Base-by-base conservation (phyloP, 1,140 invertebrate species). In the Microplitis demolitor region DNA sequence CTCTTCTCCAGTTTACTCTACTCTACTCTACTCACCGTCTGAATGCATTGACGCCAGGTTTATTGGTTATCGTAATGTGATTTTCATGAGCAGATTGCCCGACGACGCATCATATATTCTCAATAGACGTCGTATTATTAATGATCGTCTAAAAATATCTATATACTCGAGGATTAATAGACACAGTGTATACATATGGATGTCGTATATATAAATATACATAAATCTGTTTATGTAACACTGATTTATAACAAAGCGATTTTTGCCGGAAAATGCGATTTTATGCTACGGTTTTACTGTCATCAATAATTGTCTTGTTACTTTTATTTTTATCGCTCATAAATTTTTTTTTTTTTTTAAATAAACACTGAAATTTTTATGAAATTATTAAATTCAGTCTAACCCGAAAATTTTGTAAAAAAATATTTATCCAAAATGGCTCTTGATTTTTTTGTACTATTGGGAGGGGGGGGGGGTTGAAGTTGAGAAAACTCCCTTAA, bases 51-150 rank as follows among this genome's bases (percentile, higher is more conserved):
- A 37, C 70, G 66, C 54, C 58, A 56, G 16, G 78, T 78, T 72
- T 82, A 82, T 78, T 79, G 80, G 79, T 83, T 80, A 81, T 81
- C 77, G 78, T 86, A 84, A 86, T 86, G 78, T 75, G 79, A 84
- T 83, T 86, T 85, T 84, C 79, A 85, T 86, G 71, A 69, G 71
- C 66, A 73, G 69, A 69, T 77, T 60, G 53, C 51, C 60, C 35
- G 11, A 62, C 75, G 72, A 35, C 53, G 69, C 72, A 69, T 63
- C 51, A n/a, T 73, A 58, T 45, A 34, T 62, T 16, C 60, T 51
- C 54, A 16, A 63, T 64, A 39, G 39, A 39, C 33, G 2, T 9
- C 4, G n/a, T 31, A 71, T 77, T 75, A 79, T 79, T 79, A 79
- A 79, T 79, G 71, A 76, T 76, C 54, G 61, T 56, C 39, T 34